Conservation (phyloP, 37 sponge, comb jelly and placozoan genomes). For the Mnemiopsis leidyi region DNA sequence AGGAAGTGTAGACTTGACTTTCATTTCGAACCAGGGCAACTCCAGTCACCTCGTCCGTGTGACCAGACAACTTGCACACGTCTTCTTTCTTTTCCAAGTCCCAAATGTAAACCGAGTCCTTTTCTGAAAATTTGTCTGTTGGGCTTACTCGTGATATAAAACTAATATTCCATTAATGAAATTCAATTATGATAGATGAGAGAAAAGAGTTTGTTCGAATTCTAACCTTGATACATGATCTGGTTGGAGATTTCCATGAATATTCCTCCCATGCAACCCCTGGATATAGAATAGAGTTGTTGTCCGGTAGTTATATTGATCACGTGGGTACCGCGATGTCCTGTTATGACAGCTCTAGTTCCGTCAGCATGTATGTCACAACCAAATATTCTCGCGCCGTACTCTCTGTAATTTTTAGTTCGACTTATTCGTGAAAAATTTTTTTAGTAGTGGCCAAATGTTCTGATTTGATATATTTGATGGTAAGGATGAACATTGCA, state of each 20-base stretch:
- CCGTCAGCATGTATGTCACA: background rate
- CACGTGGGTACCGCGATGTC: background rate
- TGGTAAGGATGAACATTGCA: too few species aligned
- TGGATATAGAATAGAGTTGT: background rate
- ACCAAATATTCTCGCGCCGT: background rate
- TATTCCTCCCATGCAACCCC: background rate
- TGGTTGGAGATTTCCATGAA: background rate
- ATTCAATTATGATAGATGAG: background rate
- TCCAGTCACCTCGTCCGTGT: background rate
- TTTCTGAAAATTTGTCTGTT: background rate
- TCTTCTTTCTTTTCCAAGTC: background rate
- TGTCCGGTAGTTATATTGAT: background rate
- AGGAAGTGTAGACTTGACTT: background rate
- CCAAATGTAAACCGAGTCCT: background rate
- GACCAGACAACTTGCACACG: background rate
- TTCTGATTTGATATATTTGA: too few species aligned
- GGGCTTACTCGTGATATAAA: too few species aligned
- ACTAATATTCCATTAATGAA: too few species aligned
- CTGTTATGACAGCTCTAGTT: background rate
- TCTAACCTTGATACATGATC: background rate
- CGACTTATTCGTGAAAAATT: too few species aligned
- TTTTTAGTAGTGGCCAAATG: too few species aligned
- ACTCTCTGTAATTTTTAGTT: background rate
- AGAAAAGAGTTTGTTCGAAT: too few species aligned
- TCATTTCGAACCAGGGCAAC: background rate